Conservation (phyloP, 64 coral and sea anemone genomes). For the Montipora cactus region DNA sequence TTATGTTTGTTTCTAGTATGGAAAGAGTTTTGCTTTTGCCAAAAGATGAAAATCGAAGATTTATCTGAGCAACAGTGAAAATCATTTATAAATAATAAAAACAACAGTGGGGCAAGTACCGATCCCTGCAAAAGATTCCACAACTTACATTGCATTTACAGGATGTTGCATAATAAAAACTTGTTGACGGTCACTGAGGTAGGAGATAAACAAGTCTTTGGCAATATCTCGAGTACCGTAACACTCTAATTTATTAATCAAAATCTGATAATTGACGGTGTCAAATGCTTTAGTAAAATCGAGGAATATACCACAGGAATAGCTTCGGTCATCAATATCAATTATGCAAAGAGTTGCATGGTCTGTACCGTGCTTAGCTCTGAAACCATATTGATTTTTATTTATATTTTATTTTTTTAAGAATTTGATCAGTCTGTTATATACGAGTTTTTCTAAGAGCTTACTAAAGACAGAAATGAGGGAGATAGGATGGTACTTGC, state of each 20-base stretch:
- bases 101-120: slow-evolving; percentile 2
- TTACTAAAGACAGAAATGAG: slow-evolving; percentile 8
- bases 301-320: slow-evolving; percentile 33
- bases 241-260: slow-evolving; percentile 28
- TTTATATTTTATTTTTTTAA: not conserved
- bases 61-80: slow-evolving; percentile 11
- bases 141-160: not conserved
- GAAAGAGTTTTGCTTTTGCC: slow-evolving; percentile 42
- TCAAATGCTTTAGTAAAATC: slow-evolving; percentile 43
- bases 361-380: not conserved
- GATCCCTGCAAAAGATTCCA: slow-evolving; percentile 43
- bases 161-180: slow-evolving; percentile 5
- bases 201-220: slow-evolving; percentile 15
- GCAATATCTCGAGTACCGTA: not conserved
- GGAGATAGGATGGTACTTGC: not conserved
- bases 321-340: not conserved
- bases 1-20: not conserved
- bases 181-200: slow-evolving; percentile 11
- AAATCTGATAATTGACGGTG: slow-evolving; percentile 5
- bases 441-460: slow-evolving; percentile 9
- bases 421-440: slow-evolving; percentile 14
- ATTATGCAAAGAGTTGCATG: slow-evolving; percentile 22
- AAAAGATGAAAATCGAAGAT: slow-evolving; percentile 53
- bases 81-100: slow-evolving; percentile 63
- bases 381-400: slow-evolving; percentile 8